These are phyloP conservation scores for Phylloscopus whistleri DNA, from an alignment of 2,113 vertebrate genomes.

Conservation along the genomic window DNA sequence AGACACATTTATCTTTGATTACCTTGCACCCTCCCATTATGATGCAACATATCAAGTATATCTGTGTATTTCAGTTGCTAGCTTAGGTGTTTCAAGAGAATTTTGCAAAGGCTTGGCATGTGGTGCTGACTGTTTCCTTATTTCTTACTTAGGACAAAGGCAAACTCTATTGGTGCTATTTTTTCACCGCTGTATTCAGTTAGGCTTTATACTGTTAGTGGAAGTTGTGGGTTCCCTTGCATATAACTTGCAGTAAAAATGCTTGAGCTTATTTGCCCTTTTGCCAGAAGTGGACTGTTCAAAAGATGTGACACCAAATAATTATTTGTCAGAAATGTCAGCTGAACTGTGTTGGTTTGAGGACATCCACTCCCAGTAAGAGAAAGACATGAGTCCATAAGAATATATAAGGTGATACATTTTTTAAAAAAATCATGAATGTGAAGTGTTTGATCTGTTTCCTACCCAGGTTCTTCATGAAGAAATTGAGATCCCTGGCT, in stretches of 20 bases:
- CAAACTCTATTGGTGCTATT: background rate
- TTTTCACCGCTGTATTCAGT: background rate
- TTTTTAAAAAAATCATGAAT: background rate
- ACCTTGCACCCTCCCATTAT: background rate
- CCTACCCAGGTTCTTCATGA: slow-evolving; percentile 92
- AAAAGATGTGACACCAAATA: slow-evolving; percentile 27
- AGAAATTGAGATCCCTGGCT: slow-evolving; percentile 92
- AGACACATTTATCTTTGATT: background rate
- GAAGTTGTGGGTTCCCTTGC: slow-evolving; percentile 22
- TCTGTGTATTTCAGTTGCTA: background rate
- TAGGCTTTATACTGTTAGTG: slow-evolving; percentile 29
- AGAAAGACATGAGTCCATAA: background rate
- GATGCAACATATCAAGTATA: background rate
- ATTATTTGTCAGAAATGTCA: slow-evolving; percentile 61
- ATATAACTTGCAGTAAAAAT: slow-evolving; percentile 49
- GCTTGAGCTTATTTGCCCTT: slow-evolving; percentile 41
- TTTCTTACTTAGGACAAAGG: slow-evolving; percentile 27
- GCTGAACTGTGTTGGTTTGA: background rate
- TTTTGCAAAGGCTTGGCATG: background rate
- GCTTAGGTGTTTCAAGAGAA: background rate
- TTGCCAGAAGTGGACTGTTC: slow-evolving; percentile 24
- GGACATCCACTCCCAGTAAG: background rate
- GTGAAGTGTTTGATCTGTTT: background rate
- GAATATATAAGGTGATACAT: background rate
- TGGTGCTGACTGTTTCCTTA: slow-evolving; percentile 18